phyloP scores from a whole-genome alignment of 1,140 invertebrate species.

The Chlorops oryzae region DNA sequence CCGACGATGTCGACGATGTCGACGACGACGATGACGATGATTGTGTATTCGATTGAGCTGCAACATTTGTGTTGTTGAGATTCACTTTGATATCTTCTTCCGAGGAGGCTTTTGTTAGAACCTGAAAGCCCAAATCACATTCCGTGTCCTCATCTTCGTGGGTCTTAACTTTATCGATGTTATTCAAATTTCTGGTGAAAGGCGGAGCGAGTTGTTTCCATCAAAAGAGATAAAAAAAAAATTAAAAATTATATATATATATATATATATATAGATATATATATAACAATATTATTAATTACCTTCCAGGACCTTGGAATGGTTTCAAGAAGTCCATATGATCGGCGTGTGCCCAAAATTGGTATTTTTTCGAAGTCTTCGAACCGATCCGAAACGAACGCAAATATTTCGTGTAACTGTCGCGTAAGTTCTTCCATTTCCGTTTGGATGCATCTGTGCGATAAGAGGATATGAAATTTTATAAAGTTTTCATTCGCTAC shows the following conservation, averaged over 20 bases:
- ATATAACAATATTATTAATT: neutral
- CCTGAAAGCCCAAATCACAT: conserved; percentile 43
- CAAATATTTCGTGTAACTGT: conserved; percentile 46
- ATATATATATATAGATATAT: neutral
- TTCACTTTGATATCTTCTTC: conserved; percentile 30
- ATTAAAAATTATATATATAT: neutral
- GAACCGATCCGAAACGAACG: conserved; percentile 44
- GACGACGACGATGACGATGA: conserved; percentile 19
- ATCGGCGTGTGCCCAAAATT: conserved; percentile 46
- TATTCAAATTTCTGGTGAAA: too few species aligned
- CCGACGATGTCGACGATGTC: conserved; percentile 15
- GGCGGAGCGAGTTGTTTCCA: too few species aligned
- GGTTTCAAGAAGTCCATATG: conserved; percentile 46
- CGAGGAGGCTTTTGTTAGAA: conserved; percentile 36
- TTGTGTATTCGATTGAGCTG: conserved; percentile 20
- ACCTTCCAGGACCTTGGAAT: conserved; percentile 43
- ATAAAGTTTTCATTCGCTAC: too few species aligned
- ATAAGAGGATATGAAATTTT: conserved; percentile 2
- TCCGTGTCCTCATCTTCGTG: conserved; percentile 43
- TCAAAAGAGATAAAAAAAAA: too few species aligned
- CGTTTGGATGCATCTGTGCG: conserved; percentile 41
- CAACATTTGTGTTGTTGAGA: conserved; percentile 1
- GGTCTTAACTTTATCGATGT: conserved; percentile 32
- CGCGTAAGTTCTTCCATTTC: conserved; percentile 46
- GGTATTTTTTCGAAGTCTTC: conserved; percentile 45